These are phyloP conservation scores for Acromyrmex echinatior DNA, from an alignment of 1,140 invertebrate species.

Conservation along the genomic window DNA sequence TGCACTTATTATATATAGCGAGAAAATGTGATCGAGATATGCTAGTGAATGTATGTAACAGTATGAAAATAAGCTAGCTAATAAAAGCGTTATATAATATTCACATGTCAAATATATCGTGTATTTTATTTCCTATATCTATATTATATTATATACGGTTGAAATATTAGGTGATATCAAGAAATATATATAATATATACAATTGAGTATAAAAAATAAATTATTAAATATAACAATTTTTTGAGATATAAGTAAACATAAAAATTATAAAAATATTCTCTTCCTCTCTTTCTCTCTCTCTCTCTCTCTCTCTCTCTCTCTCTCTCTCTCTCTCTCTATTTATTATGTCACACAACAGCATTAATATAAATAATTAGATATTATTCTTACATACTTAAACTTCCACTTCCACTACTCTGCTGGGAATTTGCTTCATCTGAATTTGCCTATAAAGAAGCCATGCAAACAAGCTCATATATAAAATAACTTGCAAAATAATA, in stretches of 20 bases:
- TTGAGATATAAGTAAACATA: neutral
- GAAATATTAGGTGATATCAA: neutral
- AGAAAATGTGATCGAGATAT: constrained; percentile 85
- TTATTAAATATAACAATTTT: no score
- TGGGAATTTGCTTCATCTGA: constrained; percentile 28
- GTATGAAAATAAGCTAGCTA: constrained; percentile 55
- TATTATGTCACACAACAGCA: neutral
- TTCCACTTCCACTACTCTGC: neutral
- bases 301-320: constrained; percentile 1
- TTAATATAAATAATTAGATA: constrained; percentile 16
- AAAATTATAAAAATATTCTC: constrained; percentile 34
- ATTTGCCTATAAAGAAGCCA: constrained; percentile 38
- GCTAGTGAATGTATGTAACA: constrained; percentile 82
- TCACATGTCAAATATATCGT: constrained; percentile 40
- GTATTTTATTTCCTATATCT: constrained; percentile 11
- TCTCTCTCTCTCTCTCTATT: constrained; percentile 24
- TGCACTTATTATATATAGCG: constrained; percentile 59
- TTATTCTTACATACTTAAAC: neutral
- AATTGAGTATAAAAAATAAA: neutral
- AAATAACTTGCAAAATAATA: neutral
- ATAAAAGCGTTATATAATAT: constrained; percentile 68
- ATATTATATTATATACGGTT: neutral
- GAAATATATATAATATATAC: neutral
- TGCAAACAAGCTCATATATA: neutral
- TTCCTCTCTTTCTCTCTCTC: constrained; percentile 11